Percentiles rank a stretch among this genome's conserved stretches.
Evolutionary conservation across 2,113 vertebrate species (phyloP).

Genomic region (Scophthalmus maximus): DNA sequence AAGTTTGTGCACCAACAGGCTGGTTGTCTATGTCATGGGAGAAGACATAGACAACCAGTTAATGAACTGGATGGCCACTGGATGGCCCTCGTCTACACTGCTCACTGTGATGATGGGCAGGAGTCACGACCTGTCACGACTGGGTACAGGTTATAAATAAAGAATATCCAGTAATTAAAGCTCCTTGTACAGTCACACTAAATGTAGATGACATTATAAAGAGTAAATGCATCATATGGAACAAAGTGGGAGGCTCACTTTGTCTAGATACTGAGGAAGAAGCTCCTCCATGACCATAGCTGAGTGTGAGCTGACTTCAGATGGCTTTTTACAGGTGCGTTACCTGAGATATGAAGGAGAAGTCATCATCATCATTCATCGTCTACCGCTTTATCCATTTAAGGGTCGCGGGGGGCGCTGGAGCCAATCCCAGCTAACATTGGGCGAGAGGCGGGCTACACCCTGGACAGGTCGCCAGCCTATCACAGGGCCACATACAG

Average conservation of each 20-base stretch:
- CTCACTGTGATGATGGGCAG: slow-evolving; percentile 88
- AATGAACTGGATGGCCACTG: slow-evolving; percentile 91
- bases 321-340: slow-evolving; percentile 90
- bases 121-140: slow-evolving; percentile 87
- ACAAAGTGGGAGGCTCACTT: slow-evolving; percentile 73
- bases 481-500: too few species aligned
- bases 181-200: neutral
- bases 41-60: slow-evolving; percentile 92
- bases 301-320: slow-evolving; percentile 88
- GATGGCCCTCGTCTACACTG: slow-evolving; percentile 83
- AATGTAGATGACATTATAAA: neutral
- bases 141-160: slow-evolving; percentile 85
- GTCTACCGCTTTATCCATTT: too few species aligned
- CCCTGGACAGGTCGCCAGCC: too few species aligned
- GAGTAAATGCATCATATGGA: slow-evolving; percentile 32
- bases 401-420: too few species aligned
- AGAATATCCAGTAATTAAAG: neutral
- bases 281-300: slow-evolving; percentile 85
- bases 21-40: slow-evolving; percentile 83
- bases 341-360: slow-evolving; percentile 82
- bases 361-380: too few species aligned
- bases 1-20: slow-evolving; percentile 79
- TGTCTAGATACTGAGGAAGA: slow-evolving; percentile 88
- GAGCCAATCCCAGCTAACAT: too few species aligned
- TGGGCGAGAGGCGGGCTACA: too few species aligned